Percentiles rank a stretch among this genome's conserved stretches.
These are phyloP conservation scores for Drosophila virilis DNA, from an alignment of 1,140 invertebrate genomes.

Conservation along the genomic window DNA sequence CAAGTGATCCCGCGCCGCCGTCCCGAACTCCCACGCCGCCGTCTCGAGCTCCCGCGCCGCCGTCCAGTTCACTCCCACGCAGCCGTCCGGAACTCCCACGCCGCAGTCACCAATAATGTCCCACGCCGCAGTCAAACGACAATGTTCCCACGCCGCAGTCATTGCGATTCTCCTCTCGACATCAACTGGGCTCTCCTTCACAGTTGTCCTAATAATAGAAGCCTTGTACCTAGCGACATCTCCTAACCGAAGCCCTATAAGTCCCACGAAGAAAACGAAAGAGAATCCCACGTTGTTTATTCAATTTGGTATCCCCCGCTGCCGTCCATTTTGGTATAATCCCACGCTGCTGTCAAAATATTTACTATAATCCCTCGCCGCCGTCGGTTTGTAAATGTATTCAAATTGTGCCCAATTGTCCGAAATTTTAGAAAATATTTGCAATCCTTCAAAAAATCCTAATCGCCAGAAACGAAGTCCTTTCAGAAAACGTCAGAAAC, in stretches of 20 bases:
- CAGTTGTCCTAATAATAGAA: conserved; percentile 12
- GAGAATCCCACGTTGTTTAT: conserved; percentile 45
- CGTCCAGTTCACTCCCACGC: conserved; percentile 26
- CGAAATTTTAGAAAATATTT: conserved; percentile 1
- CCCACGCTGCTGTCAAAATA: conserved; percentile 53
- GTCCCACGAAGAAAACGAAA: conserved; percentile 46
- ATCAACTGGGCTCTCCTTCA: neutral
- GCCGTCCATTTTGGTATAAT: conserved; percentile 37
- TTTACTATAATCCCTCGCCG: conserved; percentile 39
- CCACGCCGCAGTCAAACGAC: conserved; percentile 22
- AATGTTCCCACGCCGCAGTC: conserved; percentile 44
- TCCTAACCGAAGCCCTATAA: conserved; percentile 59
- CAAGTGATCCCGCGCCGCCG: conserved; percentile 39
- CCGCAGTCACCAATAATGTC: conserved; percentile 27
- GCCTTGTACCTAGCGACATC: conserved; percentile 52
- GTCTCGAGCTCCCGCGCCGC: conserved; percentile 25
- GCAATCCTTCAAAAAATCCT: conserved; percentile 22
- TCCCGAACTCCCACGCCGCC: conserved; percentile 42
- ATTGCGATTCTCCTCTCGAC: neutral
- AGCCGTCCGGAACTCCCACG: conserved; percentile 41
- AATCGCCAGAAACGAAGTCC: conserved; percentile 13
- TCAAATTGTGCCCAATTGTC: neutral
- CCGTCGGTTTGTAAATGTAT: conserved; percentile 37
- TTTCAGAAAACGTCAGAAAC: conserved; percentile 18
- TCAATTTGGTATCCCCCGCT: conserved; percentile 42